Evolutionary conservation across 1,140 invertebrate genomes (phyloP), one percentile per base, ranked within the genome.

Genomic region (Trissolcus basalis): DNA sequence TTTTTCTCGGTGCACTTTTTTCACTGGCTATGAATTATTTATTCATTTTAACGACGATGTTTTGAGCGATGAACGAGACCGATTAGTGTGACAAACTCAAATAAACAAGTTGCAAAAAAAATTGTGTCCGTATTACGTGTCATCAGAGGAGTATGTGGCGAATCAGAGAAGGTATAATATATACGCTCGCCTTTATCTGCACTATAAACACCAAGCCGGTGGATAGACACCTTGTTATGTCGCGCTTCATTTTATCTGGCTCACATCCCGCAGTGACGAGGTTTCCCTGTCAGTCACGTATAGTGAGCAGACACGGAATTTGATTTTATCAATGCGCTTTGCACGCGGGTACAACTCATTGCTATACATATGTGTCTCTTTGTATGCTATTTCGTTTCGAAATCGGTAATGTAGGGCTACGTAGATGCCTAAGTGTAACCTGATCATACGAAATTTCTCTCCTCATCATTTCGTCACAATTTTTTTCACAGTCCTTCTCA

Each of bases 251-350:
- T 83, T 83, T 83, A 83, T 83, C 70, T 67, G 36, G 45, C 81
- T 83, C 77, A 75, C 75, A 80, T 79, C 79, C 77, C 73, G 79
- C 79, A 75, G 77, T 80, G 80, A 83, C 77, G 80, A 80, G 79
- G 79, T 78, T 75, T 71, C 71, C 75, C 81, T 80, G 81, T 82
- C 81, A 83, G 77, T 83, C 80, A 82, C 80, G 77, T 81, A 81
- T 56, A 45, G 45, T 65, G 59, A 56, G 67, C 41, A 73, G 58
- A 80, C 79, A 79, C 74, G 80, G 73, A 77, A 83, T 82, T 81
- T 81, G 82, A 83, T 83, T 80, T 83, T 82, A 83, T 83, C 82
- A 58, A 53, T 55, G 15, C 47, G 59, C 51, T 67, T 77, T 77
- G 71, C 65, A 79, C 72, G 76, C 71, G 67, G 69, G 65, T 77